Conservation (phyloP, 1,140 invertebrate genomes). For the Spodoptera litura region DNA sequence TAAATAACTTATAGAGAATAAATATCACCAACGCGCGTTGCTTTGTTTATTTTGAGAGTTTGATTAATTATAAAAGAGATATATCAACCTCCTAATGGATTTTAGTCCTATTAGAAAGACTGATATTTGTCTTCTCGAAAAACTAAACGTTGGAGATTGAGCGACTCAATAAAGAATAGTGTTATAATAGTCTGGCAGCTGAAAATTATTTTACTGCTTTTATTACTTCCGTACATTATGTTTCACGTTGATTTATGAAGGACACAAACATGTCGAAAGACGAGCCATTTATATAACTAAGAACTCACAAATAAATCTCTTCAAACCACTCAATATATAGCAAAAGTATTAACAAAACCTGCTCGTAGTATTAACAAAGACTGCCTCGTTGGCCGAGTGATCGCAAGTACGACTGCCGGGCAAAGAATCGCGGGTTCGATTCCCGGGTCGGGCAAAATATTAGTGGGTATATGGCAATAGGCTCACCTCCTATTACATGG, state of each 20-base stretch:
- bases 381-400: no score
- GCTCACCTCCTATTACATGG: no score
- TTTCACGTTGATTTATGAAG: constrained; percentile 11
- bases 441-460: no score
- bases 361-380: no score
- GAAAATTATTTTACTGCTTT: constrained; percentile 20
- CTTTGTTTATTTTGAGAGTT: constrained; percentile 54
- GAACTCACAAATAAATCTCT: background rate
- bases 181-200: constrained; percentile 26
- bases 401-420: no score
- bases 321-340: background rate
- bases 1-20: constrained; percentile 56
- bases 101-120: constrained; percentile 29
- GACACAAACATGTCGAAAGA: background rate
- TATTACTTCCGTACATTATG: constrained; percentile 31
- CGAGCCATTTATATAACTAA: background rate
- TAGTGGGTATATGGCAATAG: no score
- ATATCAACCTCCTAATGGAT: constrained; percentile 46
- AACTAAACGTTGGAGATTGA: constrained; percentile 17
- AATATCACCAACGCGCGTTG: constrained; percentile 49
- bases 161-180: constrained; percentile 25
- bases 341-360: background rate
- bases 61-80: constrained; percentile 54
- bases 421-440: no score
- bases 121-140: constrained; percentile 36